Percentiles rank a stretch among this genome's conserved stretches.
These are phyloP conservation scores for Thryonomys swinderianus DNA, from an alignment of 2,113 vertebrate genomes.

Conservation along the genomic window DNA sequence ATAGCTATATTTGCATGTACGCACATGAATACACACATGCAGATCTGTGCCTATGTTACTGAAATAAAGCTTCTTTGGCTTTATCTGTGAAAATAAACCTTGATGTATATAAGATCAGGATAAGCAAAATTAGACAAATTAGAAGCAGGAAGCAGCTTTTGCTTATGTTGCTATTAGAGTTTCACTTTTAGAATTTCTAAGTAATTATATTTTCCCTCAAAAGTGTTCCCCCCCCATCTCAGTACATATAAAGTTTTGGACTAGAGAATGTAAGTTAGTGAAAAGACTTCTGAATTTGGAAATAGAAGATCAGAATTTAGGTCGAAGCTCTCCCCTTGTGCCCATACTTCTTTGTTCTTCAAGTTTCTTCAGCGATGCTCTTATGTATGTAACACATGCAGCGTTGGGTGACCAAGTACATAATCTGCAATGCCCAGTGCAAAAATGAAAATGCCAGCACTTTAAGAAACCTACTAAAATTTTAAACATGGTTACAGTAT, in stretches of 20 bases:
- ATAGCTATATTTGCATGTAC: no score
- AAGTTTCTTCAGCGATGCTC: neutral
- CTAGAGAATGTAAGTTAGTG: neutral
- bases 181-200: constrained; percentile 3
- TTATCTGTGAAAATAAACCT: neutral
- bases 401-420: neutral
- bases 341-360: neutral
- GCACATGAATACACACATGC: neutral
- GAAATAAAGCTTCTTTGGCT: neutral
- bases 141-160: neutral
- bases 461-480: neutral
- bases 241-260: neutral
- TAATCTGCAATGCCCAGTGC: neutral
- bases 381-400: fast-evolving
- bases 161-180: neutral
- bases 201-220: constrained; percentile 4
- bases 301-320: neutral
- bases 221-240: neutral
- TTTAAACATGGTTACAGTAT: neutral
- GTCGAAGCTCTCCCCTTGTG: neutral
- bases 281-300: neutral
- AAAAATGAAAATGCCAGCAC: neutral
- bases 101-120: neutral
- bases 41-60: neutral
- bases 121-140: neutral